A percentile compares a stretch with the other conserved stretches of the same genome.
phyloP scores from a whole-genome alignment of 2,113 vertebrate species.

The Zosterops pallidus region DNA sequence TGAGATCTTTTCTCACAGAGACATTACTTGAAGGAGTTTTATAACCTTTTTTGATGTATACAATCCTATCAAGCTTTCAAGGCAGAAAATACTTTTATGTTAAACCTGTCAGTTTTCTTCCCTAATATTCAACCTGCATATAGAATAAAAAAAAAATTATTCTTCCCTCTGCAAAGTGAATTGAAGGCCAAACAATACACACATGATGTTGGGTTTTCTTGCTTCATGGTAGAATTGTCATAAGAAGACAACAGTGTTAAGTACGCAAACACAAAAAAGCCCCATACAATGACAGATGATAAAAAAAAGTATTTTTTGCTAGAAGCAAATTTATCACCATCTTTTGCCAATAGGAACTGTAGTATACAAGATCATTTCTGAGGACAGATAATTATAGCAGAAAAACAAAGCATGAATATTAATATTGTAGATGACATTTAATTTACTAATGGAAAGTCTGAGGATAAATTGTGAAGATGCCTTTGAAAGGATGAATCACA shows the following conservation, averaged over 20 bases:
- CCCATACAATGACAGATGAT: not conserved
- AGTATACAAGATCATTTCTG: not conserved
- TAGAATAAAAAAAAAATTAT: not conserved
- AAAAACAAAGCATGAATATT: not conserved
- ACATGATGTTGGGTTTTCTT: not conserved
- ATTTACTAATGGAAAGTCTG: slow-evolving; percentile 9
- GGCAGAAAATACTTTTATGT: slow-evolving; percentile 17
- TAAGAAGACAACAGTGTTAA: not conserved
- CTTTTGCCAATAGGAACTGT: not conserved
- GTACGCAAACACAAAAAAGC: not conserved
- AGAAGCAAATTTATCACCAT: not conserved
- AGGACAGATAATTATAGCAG: not conserved
- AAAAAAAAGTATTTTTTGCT: not conserved
- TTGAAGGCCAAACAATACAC: not conserved
- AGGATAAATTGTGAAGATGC: not conserved
- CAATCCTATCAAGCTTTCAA: not conserved
- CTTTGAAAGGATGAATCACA: not conserved
- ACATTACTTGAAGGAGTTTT: slow-evolving; percentile 17
- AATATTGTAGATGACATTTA: not conserved
- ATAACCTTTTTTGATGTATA: slow-evolving; percentile 17
- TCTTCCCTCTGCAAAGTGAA: not conserved
- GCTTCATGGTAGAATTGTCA: not conserved
- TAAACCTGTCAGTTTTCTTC: slow-evolving; percentile 8
- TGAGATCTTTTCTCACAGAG: not conserved
- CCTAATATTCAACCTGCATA: not conserved